Percentiles rank a stretch among this genome's conserved stretches.
These are phyloP conservation scores for Mizuhopecten yessoensis DNA, from an alignment of 1,140 invertebrate species.

Conservation along the genomic window DNA sequence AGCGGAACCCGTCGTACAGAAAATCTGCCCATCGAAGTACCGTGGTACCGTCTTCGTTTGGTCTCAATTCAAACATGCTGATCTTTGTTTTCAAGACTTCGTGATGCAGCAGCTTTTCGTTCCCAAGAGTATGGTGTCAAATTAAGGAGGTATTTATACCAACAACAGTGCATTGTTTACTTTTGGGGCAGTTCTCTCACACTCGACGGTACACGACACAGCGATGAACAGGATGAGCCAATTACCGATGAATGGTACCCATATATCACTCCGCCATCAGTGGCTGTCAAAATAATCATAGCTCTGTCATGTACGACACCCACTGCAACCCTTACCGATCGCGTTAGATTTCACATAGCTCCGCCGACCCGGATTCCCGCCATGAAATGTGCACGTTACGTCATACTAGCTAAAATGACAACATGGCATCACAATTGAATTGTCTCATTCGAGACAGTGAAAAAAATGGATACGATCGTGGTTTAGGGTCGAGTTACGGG, in stretches of 20 bases:
- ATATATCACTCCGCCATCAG: neutral
- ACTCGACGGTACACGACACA: neutral
- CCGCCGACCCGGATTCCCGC: neutral
- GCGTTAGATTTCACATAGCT: too few species aligned
- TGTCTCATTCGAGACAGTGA: neutral
- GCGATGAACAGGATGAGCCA: constrained; percentile 36
- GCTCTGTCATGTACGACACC: neutral
- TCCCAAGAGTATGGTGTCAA: neutral
- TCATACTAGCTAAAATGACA: neutral
- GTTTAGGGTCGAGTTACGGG: neutral
- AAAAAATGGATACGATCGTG: neutral
- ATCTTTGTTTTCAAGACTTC: neutral
- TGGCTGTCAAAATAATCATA: constrained; percentile 4
- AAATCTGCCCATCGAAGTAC: too few species aligned
- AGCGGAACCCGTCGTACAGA: too few species aligned
- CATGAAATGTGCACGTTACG: neutral
- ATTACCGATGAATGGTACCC: neutral
- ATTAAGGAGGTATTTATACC: neutral
- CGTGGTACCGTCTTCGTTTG: too few species aligned
- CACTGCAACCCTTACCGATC: neutral
- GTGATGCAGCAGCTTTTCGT: neutral
- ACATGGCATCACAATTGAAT: constrained; percentile 8
- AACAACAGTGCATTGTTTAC: constrained; percentile 1
- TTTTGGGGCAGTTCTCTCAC: neutral
- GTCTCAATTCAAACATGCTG: too few species aligned